phyloP scores from a whole-genome alignment of 2,888 invertebrate genomes.

The Agrochola macilenta region DNA sequence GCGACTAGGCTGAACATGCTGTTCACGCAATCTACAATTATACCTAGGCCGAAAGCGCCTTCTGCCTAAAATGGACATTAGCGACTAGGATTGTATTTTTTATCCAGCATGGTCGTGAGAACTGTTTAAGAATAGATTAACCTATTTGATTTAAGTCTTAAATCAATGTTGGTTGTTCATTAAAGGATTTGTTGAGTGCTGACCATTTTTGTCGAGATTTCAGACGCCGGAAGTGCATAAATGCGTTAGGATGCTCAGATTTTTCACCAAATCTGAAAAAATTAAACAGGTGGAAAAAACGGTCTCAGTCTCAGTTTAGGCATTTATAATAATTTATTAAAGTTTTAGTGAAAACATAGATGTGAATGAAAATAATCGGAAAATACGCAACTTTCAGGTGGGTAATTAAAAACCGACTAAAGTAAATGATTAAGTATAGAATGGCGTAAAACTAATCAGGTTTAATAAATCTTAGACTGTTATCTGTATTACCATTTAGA shows the following conservation, averaged over 20 bases:
- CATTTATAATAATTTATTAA: too few relatives aligned
- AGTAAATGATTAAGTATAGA: background rate
- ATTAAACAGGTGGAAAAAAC: too few relatives aligned
- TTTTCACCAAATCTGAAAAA: background rate
- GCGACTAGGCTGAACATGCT: conserved; percentile 26
- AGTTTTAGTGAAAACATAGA: too few relatives aligned
- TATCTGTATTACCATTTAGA: too few relatives aligned
- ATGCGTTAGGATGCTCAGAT: too few relatives aligned
- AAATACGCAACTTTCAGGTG: conserved; percentile 28
- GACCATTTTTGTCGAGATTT: background rate
- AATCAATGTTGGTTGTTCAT: conserved; percentile 40
- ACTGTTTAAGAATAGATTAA: conserved; percentile 50
- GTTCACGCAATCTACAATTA: conserved; percentile 68
- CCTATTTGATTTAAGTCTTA: conserved; percentile 44
- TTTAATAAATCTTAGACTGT: conserved; percentile 21
- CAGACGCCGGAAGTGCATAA: background rate
- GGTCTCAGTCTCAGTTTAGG: too few relatives aligned
- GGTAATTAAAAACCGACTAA: background rate
- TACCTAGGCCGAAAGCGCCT: conserved; percentile 63
- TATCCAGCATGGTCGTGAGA: conserved; percentile 72
- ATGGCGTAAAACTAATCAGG: conserved; percentile 17
- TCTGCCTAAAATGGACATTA: conserved; percentile 80
- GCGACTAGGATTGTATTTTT: conserved; percentile 61
- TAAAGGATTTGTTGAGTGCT: conserved; percentile 2
- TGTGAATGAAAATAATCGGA: background rate